Percentiles rank a stretch among this genome's conserved stretches.
Conservation (phyloP, 2,797 vertebrate genomes). For the Stomatorhinus walkeri region DNA sequence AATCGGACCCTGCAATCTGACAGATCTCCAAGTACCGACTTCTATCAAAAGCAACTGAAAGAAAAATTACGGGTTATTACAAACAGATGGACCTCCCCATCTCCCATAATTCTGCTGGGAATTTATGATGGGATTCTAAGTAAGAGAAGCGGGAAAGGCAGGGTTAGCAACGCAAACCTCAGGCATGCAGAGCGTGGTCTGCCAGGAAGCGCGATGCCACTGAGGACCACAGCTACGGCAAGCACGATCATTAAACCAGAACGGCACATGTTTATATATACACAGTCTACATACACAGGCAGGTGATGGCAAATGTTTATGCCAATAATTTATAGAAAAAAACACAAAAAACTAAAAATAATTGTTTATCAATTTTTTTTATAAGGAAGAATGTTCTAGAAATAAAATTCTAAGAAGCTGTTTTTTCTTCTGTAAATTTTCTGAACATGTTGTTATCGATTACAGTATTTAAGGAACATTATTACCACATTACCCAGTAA, state of each 20-base stretch:
- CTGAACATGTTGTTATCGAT: neutral
- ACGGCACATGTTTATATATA: neutral
- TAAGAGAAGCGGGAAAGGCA: constrained; percentile 11
- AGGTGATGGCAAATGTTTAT: neutral
- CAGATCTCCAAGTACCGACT: constrained; percentile 24
- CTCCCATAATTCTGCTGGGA: constrained; percentile 18
- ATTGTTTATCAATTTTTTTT: neutral
- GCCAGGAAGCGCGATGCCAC: constrained; percentile 33
- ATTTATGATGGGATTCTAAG: constrained; percentile 34
- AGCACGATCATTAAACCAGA: no score
- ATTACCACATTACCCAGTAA: neutral
- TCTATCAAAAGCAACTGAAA: constrained; percentile 38
- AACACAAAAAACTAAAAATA: neutral
- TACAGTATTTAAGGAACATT: neutral
- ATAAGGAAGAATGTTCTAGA: neutral
- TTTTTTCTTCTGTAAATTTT: neutral
- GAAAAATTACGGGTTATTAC: constrained; percentile 30
- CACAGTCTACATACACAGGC: neutral
- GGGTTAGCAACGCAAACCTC: constrained; percentile 18
- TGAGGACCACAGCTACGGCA: neutral
- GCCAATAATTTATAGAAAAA: neutral
- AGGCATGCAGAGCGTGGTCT: neutral
- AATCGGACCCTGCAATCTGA: constrained; percentile 32
- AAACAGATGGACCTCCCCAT: constrained; percentile 38
- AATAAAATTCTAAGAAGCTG: neutral